Evolutionary conservation across 1,140 invertebrate species (phyloP).

Genomic region (Drosophila teissieri): DNA sequence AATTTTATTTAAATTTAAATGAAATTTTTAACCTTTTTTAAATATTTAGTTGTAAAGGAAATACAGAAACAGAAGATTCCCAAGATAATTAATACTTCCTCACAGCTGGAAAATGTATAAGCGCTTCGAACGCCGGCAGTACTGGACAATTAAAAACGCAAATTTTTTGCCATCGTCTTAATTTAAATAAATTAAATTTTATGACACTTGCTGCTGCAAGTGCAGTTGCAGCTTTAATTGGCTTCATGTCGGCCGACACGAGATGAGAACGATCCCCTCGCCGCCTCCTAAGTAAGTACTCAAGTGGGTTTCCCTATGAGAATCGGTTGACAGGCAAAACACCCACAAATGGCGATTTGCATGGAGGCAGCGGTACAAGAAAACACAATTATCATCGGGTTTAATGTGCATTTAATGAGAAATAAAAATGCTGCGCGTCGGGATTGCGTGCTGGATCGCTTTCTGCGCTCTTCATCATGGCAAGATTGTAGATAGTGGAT

Average conservation of each 20-base stretch:
- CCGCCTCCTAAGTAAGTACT: slow-evolving; percentile 5
- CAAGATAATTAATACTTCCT: too few species aligned
- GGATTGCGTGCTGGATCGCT: slow-evolving; percentile 45
- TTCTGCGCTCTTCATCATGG: slow-evolving; percentile 11
- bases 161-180: slow-evolving; percentile 80
- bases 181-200: slow-evolving; percentile 84
- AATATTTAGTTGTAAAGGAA: too few species aligned
- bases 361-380: slow-evolving; percentile 32
- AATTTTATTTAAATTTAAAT: too few species aligned
- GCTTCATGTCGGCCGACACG: slow-evolving; percentile 71
- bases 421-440: slow-evolving; percentile 23
- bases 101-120: too few species aligned
- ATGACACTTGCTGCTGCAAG: slow-evolving; percentile 65
- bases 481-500: slow-evolving; percentile 21
- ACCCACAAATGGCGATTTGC: slow-evolving; percentile 34
- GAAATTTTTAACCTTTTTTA: too few species aligned
- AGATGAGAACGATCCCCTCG: slow-evolving; percentile 25
- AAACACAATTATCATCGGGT: slow-evolving; percentile 59
- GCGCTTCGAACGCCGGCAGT: too few species aligned
- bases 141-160: slow-evolving; percentile 79
- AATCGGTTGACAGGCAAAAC: slow-evolving; percentile 42
- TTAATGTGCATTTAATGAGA: slow-evolving; percentile 57
- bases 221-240: slow-evolving; percentile 71
- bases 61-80: too few species aligned
- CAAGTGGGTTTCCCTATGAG: slow-evolving; percentile 9